Evolutionary conservation across 2,888 invertebrate genomes (phyloP), one percentile per base, ranked within the genome.

Genomic region (Lycia hirtaria): DNA sequence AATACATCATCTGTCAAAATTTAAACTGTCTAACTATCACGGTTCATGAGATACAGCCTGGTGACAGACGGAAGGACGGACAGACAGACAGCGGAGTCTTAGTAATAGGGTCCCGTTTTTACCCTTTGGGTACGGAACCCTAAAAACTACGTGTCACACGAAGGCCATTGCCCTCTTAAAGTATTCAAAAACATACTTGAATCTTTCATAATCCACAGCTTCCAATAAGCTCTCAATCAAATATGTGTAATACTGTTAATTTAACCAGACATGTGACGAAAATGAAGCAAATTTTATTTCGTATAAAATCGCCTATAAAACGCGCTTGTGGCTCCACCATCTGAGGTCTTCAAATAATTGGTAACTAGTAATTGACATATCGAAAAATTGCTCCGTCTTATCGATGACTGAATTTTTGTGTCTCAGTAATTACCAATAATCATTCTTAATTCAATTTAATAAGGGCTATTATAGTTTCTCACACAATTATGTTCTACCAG

Each of bases 211-310:
- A 44, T 6, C 26, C 28, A 24, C 30, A 48, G 1, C 17, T 15
- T 6, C 12, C 19, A n/a, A 40, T 26, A 45, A 32, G 19, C 24
- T 26, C 35, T 52, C 48, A 14, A 49, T 52, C 47, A 52, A 43
- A 30, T 44, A 52, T 32, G 12, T 43, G 6, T 20, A 22, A 1
- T n/a, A 6, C 20, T 14, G 14, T 14, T 2, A 40, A 40, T 3
- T 22, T 40, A 12, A 3, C 3, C 4, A 3, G 7, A 12, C 6
- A 12, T 1, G 12, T 40, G 14, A 40, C 12, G 1, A 40, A 40
- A 40, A 22, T n/a, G 20, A 37, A 19, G 5, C 15, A 37, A 37
- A 19, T 2, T n/a, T n/a, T 1, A 7, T 22, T 22, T 7, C 22
- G 5, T 12, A n/a, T n/a, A n/a, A n/a, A n/a, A n/a, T 40, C 14